Conservation (phyloP, 1,140 invertebrate genomes). For the Zaprionus nigranus region DNA sequence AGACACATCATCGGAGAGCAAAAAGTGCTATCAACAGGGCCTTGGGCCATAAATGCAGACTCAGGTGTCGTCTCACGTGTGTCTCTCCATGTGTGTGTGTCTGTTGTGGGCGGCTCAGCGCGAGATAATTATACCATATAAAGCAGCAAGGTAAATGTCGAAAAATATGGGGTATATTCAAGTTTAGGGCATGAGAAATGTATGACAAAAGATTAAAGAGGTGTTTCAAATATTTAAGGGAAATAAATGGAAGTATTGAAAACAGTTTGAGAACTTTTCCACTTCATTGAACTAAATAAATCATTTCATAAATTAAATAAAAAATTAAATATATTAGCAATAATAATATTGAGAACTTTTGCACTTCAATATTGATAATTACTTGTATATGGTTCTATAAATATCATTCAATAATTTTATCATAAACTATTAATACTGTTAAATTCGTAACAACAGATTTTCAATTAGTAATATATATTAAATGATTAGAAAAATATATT, state of each 20-base stretch:
- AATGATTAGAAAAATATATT: not conserved
- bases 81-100: not conserved
- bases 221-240: not conserved
- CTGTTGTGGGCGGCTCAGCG: slow-evolving; percentile 54
- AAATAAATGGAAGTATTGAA: not conserved
- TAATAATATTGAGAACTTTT: too few species aligned
- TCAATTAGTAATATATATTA: too few species aligned
- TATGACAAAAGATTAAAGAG: not conserved
- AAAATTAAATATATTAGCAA: not conserved
- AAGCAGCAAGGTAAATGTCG: not conserved
- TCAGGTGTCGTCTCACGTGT: slow-evolving; percentile 73
- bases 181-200: not conserved
- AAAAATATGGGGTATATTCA: not conserved
- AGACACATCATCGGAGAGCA: slow-evolving; percentile 7
- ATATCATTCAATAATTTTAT: not conserved
- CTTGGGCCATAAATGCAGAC: slow-evolving; percentile 69
- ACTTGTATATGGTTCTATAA: not conserved
- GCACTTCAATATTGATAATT: too few species aligned
- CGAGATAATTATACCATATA: slow-evolving; percentile 44
- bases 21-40: slow-evolving; percentile 38
- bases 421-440: not conserved
- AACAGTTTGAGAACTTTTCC: too few species aligned
- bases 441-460: not conserved
- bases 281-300: not conserved
- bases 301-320: not conserved